phyloP scores from a whole-genome alignment of 1,140 invertebrate species.

The Carposina sasakii region DNA sequence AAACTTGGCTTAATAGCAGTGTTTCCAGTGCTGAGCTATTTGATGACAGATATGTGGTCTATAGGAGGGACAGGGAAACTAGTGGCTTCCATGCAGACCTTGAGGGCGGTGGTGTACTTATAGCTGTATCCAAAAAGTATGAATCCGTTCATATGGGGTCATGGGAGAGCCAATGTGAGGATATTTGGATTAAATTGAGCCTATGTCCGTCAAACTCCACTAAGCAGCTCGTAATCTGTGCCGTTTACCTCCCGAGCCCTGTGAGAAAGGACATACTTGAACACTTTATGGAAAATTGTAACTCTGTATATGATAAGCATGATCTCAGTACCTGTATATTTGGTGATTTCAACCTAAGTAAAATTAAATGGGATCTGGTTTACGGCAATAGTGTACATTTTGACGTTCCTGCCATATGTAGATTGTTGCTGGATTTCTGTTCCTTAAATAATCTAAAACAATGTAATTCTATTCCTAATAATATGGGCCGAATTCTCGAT shows the following conservation, averaged over 20 bases:
- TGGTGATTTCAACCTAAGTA: background rate
- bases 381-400: too few relatives aligned
- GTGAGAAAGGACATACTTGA: background rate
- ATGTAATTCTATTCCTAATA: slow-evolving; percentile 14
- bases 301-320: background rate
- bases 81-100: slow-evolving; percentile 1
- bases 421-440: slow-evolving; percentile 8
- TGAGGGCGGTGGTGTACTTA: slow-evolving; percentile 10
- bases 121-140: slow-evolving; percentile 11
- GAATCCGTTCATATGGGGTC: background rate
- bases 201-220: background rate
- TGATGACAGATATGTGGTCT: slow-evolving; percentile 11
- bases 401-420: too few relatives aligned
- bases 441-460: slow-evolving; percentile 12
- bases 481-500: slow-evolving; percentile 19
- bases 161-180: slow-evolving; percentile 12
- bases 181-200: slow-evolving; percentile 15
- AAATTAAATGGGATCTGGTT: background rate
- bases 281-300: background rate
- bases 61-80: slow-evolving; percentile 10
- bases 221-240: background rate
- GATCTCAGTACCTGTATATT: background rate
- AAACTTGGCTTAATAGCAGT: slow-evolving; percentile 16
- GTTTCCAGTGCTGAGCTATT: slow-evolving; percentile 9
- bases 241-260: background rate